Evolutionary conservation across 2,113 vertebrate species (phyloP), one percentile per base, ranked within the genome.

Genomic region (Eublepharis macularius): DNA sequence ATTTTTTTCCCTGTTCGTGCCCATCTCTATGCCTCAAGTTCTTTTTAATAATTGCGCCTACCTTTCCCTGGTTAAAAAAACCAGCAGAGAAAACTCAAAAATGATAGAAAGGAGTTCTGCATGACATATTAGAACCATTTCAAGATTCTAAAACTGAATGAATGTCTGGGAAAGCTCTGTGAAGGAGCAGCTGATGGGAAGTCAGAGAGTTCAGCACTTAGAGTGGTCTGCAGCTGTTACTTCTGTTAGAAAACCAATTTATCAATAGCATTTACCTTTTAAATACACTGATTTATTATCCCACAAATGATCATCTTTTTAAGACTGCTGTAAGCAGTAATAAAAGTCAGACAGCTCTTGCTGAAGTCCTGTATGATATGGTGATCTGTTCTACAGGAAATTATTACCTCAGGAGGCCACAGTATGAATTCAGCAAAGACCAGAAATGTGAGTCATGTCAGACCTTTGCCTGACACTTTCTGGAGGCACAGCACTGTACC

Each of bases 361-460:
- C 90, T 93, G 90, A 93, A 93, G 92, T 81, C 81, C 91, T 93
- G 91, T 69, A 82, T 86, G 90, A 60, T 43, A 89, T 88, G 84
- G 87, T 90, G 90, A 94, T 84, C 90, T 92, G 91, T 92, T 92
- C 92, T 81, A 77, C 76, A 87, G 82, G 78, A 85, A 83, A 89
- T 87, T 72, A 43, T 92, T 93, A 90, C 88, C 81, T 90, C 87
- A 26, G 66, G 85, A 88, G 91, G 87, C 87, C 57, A 49, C 0
- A 60, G 77, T 84, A 85, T 89, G 88, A 82, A 78, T 76, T 0
- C 0, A 90, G 83, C 88, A 88, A 86, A 90, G 70, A 70, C 80
- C 51, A 92, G 89, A 93, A 92, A 93, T 26, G 86, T 85, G 92
- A 94, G 85, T 85, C 87, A 88, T 91, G 87, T 93, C 91, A 95